A percentile compares a stretch with the other conserved stretches of the same genome.
Evolutionary conservation across 1,140 invertebrate genomes (phyloP).

Genomic region (Cydia amplana): DNA sequence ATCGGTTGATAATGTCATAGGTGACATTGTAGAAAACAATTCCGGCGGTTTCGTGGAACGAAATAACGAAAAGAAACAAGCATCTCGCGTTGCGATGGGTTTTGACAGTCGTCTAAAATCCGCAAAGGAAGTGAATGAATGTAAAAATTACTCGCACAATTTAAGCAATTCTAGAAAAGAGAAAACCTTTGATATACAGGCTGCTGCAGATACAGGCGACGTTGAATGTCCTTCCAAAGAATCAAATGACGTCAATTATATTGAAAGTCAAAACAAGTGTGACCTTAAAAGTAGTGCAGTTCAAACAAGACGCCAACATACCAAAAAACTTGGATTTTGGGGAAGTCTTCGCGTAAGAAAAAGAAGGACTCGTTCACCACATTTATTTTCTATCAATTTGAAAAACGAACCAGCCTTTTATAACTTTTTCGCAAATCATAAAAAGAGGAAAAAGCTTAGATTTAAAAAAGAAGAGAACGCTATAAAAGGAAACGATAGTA

Average conservation of each 20-base stretch:
- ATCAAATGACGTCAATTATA: not conserved
- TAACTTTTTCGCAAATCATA: conserved; percentile 1
- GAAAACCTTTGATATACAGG: not conserved
- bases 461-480: not conserved
- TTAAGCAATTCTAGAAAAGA: not conserved
- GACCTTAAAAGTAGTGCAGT: not conserved
- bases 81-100: not conserved
- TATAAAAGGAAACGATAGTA: not conserved
- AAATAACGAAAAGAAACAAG: not conserved
- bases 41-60: not conserved
- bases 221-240: not conserved
- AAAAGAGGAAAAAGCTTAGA: not conserved
- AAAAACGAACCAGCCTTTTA: not conserved
- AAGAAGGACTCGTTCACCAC: not conserved
- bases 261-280: not conserved
- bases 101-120: not conserved
- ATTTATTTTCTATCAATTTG: not conserved
- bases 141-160: not conserved
- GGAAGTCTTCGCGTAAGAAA: not conserved
- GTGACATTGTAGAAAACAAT: not conserved
- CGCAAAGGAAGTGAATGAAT: not conserved
- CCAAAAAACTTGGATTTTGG: conserved; percentile 1
- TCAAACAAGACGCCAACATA: not conserved
- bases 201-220: not conserved
- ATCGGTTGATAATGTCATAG: not conserved